Evolutionary conservation across 2,888 invertebrate genomes (phyloP).

Genomic region (Amphipyra berbera): DNA sequence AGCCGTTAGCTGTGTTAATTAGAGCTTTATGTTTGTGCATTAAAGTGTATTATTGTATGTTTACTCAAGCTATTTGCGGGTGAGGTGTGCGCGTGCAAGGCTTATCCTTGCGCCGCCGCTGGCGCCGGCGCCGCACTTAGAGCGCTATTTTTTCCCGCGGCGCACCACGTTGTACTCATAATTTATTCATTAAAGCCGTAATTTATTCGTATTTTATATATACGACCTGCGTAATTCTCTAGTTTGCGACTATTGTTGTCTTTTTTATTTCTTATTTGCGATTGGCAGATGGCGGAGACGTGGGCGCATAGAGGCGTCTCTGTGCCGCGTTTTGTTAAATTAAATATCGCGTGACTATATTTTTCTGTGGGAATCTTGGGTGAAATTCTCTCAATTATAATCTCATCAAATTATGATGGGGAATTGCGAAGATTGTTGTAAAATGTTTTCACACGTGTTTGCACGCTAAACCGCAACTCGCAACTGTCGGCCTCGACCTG

Average conservation of each 20-base stretch:
- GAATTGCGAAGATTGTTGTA: slow-evolving; percentile 32
- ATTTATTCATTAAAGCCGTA: slow-evolving; percentile 87
- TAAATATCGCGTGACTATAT: slow-evolving; percentile 74
- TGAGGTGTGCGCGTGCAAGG: slow-evolving; percentile 74
- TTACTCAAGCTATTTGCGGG: slow-evolving; percentile 62
- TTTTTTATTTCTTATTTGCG: slow-evolving; percentile 74
- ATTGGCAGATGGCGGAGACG: slow-evolving; percentile 61
- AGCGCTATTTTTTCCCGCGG: slow-evolving; percentile 85
- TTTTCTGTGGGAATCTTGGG: slow-evolving; percentile 69
- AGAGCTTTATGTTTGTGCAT: slow-evolving; percentile 55
- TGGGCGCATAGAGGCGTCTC: slow-evolving; percentile 65
- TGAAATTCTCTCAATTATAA: slow-evolving; percentile 61
- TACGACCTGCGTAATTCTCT: slow-evolving; percentile 75
- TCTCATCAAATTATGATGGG: slow-evolving; percentile 40
- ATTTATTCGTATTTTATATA: slow-evolving; percentile 82
- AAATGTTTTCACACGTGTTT: slow-evolving; percentile 51
- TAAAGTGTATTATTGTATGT: slow-evolving; percentile 67
- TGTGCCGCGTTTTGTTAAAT: slow-evolving; percentile 66
- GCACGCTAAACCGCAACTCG: slow-evolving; percentile 44
- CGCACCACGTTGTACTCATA: slow-evolving; percentile 80
- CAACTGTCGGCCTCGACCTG: slow-evolving; percentile 57
- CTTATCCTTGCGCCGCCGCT: slow-evolving; percentile 82
- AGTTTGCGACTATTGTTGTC: slow-evolving; percentile 79
- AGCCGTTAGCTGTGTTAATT: slow-evolving; percentile 45
- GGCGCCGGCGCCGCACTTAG: slow-evolving; percentile 88